Base-by-base conservation (phyloP, 2,888 invertebrate species). In the Orthonychiurus folsomi region DNA sequence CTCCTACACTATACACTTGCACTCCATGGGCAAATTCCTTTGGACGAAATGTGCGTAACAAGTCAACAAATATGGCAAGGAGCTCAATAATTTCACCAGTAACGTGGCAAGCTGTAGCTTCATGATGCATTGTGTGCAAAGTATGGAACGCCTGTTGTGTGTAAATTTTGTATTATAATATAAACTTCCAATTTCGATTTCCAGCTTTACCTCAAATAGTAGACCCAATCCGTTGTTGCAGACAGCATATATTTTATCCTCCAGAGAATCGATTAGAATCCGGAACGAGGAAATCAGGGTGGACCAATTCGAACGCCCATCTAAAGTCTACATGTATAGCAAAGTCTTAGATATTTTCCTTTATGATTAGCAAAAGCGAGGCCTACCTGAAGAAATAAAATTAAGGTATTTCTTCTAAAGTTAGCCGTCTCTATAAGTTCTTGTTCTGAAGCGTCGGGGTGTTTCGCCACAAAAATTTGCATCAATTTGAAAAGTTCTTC, bases 401-500 rank as follows among this genome's bases (percentile, higher is more conserved):
- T 87, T 63, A 94, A 81, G 9, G 92, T 93, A 74, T 85, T 87
- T 62, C 89, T 82, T 59, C 91, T 82, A 76, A 94, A 94, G 58
- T 86, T 85, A 58, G 85, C 86, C n/a, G 93, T 88, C 74, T 93
- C 92, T 28, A 87, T 81, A 73, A 85, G 82, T 76, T 87, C 90
- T 73, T 86, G 85, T 73, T 86, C 88, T 0, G 83, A 83, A 66
- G 84, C 83, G 75, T 89, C 89, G 20, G 87, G 84, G 75, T 89
- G 86, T 70, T 88, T 85, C n/a, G 87, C 84, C 1, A 91, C 89
- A 79, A 95, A 86, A 50, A 94, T 81, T 61, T 89, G 86, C 83
- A 94, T 93, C 74, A 94, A 78, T 80, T 92, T 89, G 73, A 93
- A 89, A 67, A 94, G 77, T 76, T 94, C 94, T 72, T 93, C 93